Percentiles rank a stretch among this genome's conserved stretches.
Evolutionary conservation across 2,797 vertebrate genomes (phyloP).

Genomic region (Xenentodon cancila): DNA sequence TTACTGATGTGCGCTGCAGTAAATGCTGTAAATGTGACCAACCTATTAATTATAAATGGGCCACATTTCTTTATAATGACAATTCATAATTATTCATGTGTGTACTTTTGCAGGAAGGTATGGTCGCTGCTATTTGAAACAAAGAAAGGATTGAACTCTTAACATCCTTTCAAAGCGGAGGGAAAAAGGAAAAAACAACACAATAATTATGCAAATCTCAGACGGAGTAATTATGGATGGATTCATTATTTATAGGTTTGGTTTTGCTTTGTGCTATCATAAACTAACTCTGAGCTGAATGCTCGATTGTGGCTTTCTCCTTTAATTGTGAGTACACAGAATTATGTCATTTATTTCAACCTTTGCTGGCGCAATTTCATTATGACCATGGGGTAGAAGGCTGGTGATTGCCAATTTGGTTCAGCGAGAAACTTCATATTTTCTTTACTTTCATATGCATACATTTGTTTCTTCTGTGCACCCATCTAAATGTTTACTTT

Average conservation of each 20-base stretch:
- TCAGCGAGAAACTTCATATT: slow-evolving; percentile 78
- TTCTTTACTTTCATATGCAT: slow-evolving; percentile 81
- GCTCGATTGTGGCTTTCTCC: slow-evolving; percentile 76
- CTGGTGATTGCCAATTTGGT: slow-evolving; percentile 83
- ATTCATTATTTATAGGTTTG: slow-evolving; percentile 88
- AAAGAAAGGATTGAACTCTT: slow-evolving; percentile 69
- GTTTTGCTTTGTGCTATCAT: slow-evolving; percentile 80
- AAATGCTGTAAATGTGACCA: slow-evolving; percentile 56
- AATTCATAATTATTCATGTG: slow-evolving; percentile 71
- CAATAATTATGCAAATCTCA: slow-evolving; percentile 87
- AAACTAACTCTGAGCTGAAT: slow-evolving; percentile 81
- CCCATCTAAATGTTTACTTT: slow-evolving; percentile 77
- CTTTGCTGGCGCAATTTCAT: slow-evolving; percentile 80
- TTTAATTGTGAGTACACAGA: slow-evolving; percentile 84
- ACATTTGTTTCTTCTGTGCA: slow-evolving; percentile 60
- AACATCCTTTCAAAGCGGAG: slow-evolving; percentile 69
- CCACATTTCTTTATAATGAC: slow-evolving; percentile 69
- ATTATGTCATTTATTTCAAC: slow-evolving; percentile 84
- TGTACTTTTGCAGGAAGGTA: slow-evolving; percentile 66
- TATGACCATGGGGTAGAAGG: slow-evolving; percentile 79
- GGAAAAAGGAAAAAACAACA: slow-evolving; percentile 57
- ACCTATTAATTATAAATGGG: slow-evolving; percentile 77
- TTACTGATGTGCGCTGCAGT: not conserved
- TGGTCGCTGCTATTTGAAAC: slow-evolving; percentile 56
- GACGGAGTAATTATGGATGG: slow-evolving; percentile 81